Evolutionary conservation across 2,113 vertebrate genomes (phyloP).

Genomic region (Capreolus pygargus): DNA sequence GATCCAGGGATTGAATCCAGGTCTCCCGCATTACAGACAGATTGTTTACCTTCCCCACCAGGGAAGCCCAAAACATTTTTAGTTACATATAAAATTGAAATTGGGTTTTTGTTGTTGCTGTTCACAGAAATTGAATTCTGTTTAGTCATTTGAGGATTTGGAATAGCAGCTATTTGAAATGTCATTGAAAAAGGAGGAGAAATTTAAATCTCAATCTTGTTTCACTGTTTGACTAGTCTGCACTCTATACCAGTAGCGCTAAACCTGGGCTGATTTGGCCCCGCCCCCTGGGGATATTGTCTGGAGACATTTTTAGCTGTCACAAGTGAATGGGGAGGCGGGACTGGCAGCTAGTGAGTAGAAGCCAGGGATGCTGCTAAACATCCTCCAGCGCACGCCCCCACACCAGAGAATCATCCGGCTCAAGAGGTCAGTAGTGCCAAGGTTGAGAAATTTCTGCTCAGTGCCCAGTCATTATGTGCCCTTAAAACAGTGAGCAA

Average conservation of each 20-base stretch:
- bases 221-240: neutral
- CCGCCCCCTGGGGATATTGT: neutral
- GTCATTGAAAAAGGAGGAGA: neutral
- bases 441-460: neutral
- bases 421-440: neutral
- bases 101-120: neutral
- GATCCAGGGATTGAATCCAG: neutral
- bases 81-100: neutral
- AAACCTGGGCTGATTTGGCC: neutral
- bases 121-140: conserved; percentile 2
- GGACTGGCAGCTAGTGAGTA: neutral
- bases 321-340: no score
- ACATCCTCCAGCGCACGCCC: accelerated
- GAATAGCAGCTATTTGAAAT: neutral
- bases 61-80: neutral
- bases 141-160: neutral
- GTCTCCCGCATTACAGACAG: neutral
- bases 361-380: neutral
- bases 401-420: neutral
- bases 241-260: neutral
- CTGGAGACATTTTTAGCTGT: neutral
- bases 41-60: neutral
- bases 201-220: neutral
- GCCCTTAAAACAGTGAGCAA: neutral
- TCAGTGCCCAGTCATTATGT: neutral